These are phyloP conservation scores for Cyclura pinguis DNA, from an alignment of 2,797 vertebrate genomes.

Conservation along the genomic window DNA sequence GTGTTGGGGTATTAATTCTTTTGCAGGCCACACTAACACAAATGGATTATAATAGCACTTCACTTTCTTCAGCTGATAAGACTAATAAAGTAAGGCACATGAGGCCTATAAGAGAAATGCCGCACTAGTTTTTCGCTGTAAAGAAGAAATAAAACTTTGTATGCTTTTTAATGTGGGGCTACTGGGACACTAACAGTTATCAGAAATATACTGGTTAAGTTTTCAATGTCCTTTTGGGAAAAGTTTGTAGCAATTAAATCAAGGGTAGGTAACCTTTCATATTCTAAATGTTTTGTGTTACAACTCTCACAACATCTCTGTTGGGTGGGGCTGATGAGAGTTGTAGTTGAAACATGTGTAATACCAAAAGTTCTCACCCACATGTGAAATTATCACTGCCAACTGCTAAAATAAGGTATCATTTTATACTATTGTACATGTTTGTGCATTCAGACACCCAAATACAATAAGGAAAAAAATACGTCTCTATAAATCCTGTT, in stretches of 20 bases:
- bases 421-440: not conserved
- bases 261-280: not conserved
- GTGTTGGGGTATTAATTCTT: not conserved
- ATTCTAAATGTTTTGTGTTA: not conserved
- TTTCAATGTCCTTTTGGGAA: not conserved
- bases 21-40: not conserved
- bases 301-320: not conserved
- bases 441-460: not conserved
- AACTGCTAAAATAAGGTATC: not conserved
- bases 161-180: not conserved
- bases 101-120: not conserved
- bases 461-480: not conserved
- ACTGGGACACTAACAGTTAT: not conserved
- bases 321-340: not conserved
- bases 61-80: not conserved
- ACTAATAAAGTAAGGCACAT: not conserved
- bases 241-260: not conserved
- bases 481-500: not conserved
- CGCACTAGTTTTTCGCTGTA: not conserved
- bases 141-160: not conserved
- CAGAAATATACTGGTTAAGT: not conserved
- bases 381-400: not conserved
- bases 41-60: not conserved
- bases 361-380: not conserved
- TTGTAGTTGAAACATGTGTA: not conserved